Evolutionary conservation across 2,797 vertebrate species (phyloP).

Genomic region (Galaxias olidus): DNA sequence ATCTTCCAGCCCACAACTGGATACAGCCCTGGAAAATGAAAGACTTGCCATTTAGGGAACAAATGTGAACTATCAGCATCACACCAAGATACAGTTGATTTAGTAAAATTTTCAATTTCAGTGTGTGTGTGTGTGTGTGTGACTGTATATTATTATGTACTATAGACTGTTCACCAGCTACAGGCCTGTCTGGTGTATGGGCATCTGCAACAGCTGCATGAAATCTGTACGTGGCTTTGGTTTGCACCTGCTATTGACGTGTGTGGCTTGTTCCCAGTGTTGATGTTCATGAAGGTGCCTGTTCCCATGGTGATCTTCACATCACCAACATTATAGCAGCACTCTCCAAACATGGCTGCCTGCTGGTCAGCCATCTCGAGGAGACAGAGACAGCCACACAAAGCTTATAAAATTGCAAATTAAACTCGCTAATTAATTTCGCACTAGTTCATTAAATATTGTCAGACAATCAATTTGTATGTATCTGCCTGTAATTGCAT

Average conservation of each 20-base stretch:
- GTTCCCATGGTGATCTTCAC: conserved; percentile 97
- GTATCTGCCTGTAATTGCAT: no score
- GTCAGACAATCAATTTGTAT: no score
- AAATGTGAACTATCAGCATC: background rate
- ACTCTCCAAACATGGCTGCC: conserved; percentile 96
- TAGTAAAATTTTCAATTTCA: no score
- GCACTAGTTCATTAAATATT: no score
- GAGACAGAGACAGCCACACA: background rate
- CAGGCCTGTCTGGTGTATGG: no score
- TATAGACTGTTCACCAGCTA: background rate
- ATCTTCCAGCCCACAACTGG: conserved; percentile 97
- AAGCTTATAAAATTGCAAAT: background rate
- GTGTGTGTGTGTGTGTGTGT: background rate
- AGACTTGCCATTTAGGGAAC: background rate
- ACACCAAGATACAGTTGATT: no score
- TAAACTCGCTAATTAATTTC: no score
- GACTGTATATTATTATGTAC: background rate
- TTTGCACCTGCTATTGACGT: conserved; percentile 76
- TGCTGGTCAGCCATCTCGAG: conserved; percentile 94
- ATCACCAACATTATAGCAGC: conserved; percentile 90
- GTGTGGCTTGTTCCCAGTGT: conserved; percentile 86
- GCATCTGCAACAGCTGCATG: no score
- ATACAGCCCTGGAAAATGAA: conserved; percentile 81
- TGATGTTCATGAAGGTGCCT: conserved; percentile 93
- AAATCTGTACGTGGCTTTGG: background rate